Percentiles rank a stretch among this genome's conserved stretches.
phyloP scores from a whole-genome alignment of 2,113 vertebrate species.

The Carassius carassius region DNA sequence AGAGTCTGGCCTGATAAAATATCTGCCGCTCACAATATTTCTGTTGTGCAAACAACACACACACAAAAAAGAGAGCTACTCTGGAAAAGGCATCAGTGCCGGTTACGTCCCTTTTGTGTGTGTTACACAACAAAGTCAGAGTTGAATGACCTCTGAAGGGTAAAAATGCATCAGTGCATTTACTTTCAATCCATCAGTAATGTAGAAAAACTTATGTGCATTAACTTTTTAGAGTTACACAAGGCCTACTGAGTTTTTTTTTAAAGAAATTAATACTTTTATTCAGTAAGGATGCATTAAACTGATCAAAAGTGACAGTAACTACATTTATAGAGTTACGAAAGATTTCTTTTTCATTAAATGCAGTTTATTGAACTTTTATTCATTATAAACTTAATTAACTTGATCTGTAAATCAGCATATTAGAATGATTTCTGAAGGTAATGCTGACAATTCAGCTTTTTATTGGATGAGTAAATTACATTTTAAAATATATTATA shows the following conservation, averaged over 20 bases:
- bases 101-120: not conserved
- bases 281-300: not conserved
- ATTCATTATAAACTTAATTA: no score
- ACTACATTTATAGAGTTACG: not conserved
- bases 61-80: not conserved
- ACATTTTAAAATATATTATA: not conserved
- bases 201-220: not conserved
- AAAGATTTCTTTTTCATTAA: not conserved
- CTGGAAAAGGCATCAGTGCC: not conserved
- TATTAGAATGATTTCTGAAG: not conserved
- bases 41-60: not conserved
- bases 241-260: not conserved
- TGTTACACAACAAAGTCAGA: not conserved
- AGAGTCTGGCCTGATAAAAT: conserved; percentile 21
- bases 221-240: not conserved
- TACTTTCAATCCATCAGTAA: not conserved
- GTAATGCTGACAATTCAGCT: not conserved
- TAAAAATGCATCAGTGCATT: not conserved
- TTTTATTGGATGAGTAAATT: not conserved
- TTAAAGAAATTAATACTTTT: not conserved
- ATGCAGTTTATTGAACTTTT: no score
- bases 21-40: conserved; percentile 5
- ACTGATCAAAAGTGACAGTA: not conserved
- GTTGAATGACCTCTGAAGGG: not conserved
- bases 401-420: not conserved